These are phyloP conservation scores for Poecile montanus DNA, from an alignment of 2,797 vertebrate genomes.

Conservation along the genomic window DNA sequence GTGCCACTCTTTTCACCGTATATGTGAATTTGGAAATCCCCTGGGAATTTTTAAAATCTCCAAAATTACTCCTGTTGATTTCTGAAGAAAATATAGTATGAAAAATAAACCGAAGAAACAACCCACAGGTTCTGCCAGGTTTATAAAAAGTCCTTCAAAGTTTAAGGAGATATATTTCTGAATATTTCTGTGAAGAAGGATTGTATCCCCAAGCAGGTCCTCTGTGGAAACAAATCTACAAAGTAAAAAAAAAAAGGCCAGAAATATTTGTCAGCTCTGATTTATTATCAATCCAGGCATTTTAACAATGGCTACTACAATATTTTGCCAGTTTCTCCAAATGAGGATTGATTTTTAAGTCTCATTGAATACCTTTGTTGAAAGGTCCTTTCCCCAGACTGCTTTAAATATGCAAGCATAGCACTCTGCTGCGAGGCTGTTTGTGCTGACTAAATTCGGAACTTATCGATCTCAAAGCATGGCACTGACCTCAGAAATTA, in stretches of 20 bases:
- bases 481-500: constrained; percentile 36
- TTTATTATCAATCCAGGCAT: neutral
- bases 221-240: neutral
- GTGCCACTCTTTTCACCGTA: neutral
- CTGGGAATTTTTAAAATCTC: neutral
- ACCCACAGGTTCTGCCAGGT: neutral
- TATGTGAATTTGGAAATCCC: neutral
- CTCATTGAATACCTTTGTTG: constrained; percentile 30
- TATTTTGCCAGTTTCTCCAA: constrained; percentile 12
- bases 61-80: neutral
- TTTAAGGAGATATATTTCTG: neutral
- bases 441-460: constrained; percentile 55
- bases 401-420: constrained; percentile 48
- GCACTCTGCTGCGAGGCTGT: neutral
- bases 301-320: neutral
- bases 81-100: neutral
- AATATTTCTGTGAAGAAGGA: neutral
- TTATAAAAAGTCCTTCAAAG: neutral
- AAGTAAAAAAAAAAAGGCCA: neutral
- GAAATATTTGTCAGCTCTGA: constrained; percentile 5
- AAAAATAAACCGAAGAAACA: neutral
- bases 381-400: constrained; percentile 40
- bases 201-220: fast-evolving
- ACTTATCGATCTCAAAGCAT: neutral
- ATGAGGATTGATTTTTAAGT: constrained; percentile 48